Base-by-base conservation (phyloP, 2,888 invertebrate genomes). In the Nomada goodeniana region DNA sequence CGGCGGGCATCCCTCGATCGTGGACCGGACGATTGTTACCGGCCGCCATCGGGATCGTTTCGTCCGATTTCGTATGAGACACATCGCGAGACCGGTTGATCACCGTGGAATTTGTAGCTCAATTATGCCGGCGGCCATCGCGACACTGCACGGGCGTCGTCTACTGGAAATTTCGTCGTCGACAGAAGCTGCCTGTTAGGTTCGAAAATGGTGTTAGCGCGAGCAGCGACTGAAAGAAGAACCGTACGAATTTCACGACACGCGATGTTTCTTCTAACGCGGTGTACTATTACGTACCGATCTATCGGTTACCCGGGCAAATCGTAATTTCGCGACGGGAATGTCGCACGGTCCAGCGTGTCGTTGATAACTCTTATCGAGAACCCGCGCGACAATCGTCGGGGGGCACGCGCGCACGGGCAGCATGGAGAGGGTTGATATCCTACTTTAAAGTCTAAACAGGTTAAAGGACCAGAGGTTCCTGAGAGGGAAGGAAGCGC, bases 21-120 rank as follows among this genome's bases (percentile, higher is more conserved):
- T 83, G 89, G 88, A 75, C 88, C 88, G 86, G 83, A 79, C 84
- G 91, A 92, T 92, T 92, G 92, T 92, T 92, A 86, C 88, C 86
- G 89, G 70, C 71, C 84, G 80, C 84, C 84, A 84, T 85, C 82
- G 76, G 83, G 68, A 80, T 83, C 82, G 85, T 75, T 67, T 55
- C 69, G 83, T 64, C 90, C 90, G 91, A 93, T 92, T 93, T 93
- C 89, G 92, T 92, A 92, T 91, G 92, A 92, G 92, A 83, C 89
- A 89, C 89, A 86, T 86, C 91, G 90, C 91, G 90, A 36, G 36
- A 91, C 91, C 92, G 91, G 92, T 92, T 93, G 92, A 93, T 93
- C 93, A 93, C 91, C 87, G 82, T 89, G 92, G 93, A 93, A 93
- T 93, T 93, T 93, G 93, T 92, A 93, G 93, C 93, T 93, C 93